Evolutionary conservation across 2,888 invertebrate genomes (phyloP).

Genomic region (Spilarctia lutea): DNA sequence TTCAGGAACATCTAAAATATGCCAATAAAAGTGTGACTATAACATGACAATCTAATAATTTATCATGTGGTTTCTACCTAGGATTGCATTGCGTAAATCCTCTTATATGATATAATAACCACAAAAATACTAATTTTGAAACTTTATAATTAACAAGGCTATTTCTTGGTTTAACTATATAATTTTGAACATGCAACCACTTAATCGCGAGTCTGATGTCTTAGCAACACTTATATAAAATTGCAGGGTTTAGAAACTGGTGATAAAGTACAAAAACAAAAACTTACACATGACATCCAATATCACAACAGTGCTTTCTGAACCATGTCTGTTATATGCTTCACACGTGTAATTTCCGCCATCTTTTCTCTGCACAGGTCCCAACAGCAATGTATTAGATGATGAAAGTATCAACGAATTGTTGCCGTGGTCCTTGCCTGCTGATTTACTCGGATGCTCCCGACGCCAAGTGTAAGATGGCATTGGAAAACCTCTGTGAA

Average conservation of each 20-base stretch:
- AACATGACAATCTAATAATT: no score
- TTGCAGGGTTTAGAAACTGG: no score
- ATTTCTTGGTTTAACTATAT: not conserved
- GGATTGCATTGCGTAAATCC: no score
- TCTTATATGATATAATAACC: no score
- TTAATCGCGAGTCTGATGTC: no score
- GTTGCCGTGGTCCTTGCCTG: constrained; percentile 67
- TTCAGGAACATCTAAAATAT: constrained; percentile 91
- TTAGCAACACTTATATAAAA: no score
- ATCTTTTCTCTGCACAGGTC: constrained; percentile 89
- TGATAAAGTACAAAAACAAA: not conserved
- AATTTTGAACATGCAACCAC: no score
- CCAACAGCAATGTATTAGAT: constrained; percentile 81
- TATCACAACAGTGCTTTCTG: constrained; percentile 88
- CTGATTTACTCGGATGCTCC: constrained; percentile 75
- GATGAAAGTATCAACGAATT: constrained; percentile 73
- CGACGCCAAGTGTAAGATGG: constrained; percentile 91
- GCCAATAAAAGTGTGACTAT: no score
- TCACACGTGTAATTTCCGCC: constrained; percentile 93
- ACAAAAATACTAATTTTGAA: no score
- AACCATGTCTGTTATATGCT: constrained; percentile 93
- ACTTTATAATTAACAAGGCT: no score
- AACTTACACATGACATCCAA: constrained; percentile 95
- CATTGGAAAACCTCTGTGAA: constrained; percentile 88
- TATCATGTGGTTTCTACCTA: no score